Base-by-base conservation (phyloP, 2,888 invertebrate genomes). In the Rhaphigaster nebulosa region DNA sequence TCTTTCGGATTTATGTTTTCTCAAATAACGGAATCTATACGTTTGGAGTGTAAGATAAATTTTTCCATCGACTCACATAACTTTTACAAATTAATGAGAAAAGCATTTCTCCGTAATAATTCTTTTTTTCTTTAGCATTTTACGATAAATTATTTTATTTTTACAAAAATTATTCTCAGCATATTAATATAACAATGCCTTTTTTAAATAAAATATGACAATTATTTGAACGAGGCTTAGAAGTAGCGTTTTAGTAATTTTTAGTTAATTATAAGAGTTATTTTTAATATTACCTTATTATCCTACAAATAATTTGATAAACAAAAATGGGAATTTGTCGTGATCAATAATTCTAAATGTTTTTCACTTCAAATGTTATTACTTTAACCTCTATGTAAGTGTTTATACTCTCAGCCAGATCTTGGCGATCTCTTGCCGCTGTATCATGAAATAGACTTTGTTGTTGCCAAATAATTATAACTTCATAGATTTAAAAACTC, bases 401-500 rank as follows among this genome's bases (percentile, higher is more conserved):
- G 70, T 76, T 76, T 76, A 76, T 34, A 38, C 8, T 38, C 23
- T 76, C 23, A 38, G 70, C 38, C 70, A 76, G 70, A 76, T 76
- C 70, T 76, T 38, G 70, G 70, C 70, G 70, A 76, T 18, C 70
- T 76, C 70, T 76, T 76, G 70, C 70, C 70, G 70, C 70, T 34
- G 70, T 13, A 18, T 76, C 34, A 76, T 38, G 70, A 76, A 76
- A 38, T 76, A 76, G 70, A 38, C 34, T 38, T 76, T 76, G 23
- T 76, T 76, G 70, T 76, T 76, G 70, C 38, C 38, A 76, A 76
- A 76, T 76, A 76, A 76, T 38, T 76, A 76, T 34, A 76, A 20
- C 70, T 76, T 76, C 34, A 70, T 76, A 76, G 70, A 38, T 38
- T 34, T 34, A 76, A 76, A 65, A 38, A 70, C 70, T 56, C 60